Percentiles rank a stretch among this genome's conserved stretches.
Conservation (phyloP, 2,797 vertebrate genomes). For the Tapirus indicus region DNA sequence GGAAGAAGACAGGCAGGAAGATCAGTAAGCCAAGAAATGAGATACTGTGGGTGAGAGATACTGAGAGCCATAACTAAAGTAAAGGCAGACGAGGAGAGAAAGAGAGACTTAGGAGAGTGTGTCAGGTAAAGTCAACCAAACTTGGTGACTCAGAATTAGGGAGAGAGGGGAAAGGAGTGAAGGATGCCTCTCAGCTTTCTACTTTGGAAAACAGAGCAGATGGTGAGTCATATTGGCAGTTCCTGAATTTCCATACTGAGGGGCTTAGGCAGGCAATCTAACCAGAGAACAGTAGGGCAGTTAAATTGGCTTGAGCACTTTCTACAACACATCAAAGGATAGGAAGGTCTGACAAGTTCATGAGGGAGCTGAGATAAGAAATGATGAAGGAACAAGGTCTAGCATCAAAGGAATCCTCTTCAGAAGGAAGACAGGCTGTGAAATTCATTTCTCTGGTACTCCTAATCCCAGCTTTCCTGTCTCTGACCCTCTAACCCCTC, state of each 20-base stretch:
- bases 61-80: background rate
- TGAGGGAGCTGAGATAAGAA: background rate
- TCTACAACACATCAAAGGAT: background rate
- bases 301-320: background rate
- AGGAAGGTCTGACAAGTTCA: background rate
- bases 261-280: background rate
- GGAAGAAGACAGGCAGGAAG: background rate
- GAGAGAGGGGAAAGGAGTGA: background rate
- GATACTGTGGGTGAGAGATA: background rate
- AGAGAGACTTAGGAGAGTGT: background rate
- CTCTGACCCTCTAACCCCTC: background rate
- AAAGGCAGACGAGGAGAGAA: background rate
- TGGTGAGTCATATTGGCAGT: fast-evolving
- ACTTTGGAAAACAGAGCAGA: background rate
- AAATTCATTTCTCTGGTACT: background rate
- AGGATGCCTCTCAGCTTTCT: background rate
- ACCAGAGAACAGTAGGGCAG: background rate
- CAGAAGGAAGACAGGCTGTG: background rate
- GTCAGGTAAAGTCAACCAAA: background rate
- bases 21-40: background rate
- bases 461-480: background rate
- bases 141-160: background rate
- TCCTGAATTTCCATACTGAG: background rate
- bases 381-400: background rate
- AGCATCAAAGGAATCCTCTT: background rate